Evolutionary conservation across 2,888 invertebrate genomes (phyloP).

Genomic region (Epistrophe eligans): DNA sequence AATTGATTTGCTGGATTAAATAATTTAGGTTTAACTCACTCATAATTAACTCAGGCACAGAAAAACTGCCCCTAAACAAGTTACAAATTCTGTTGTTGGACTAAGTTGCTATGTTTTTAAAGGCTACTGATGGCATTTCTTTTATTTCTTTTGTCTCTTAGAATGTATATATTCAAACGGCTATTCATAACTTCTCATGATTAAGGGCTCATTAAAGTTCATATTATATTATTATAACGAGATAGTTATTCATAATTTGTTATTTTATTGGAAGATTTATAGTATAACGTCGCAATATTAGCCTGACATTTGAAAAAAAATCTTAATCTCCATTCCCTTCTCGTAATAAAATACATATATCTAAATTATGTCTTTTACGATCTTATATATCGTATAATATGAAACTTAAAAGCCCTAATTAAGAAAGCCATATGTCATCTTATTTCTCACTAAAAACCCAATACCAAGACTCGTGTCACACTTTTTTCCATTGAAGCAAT

Average conservation of each 20-base stretch:
- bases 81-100: too few relatives aligned
- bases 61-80: too few relatives aligned
- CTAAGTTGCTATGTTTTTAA: too few relatives aligned
- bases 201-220: neutral
- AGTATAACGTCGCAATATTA: neutral
- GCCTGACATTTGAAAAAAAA: neutral
- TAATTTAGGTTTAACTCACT: too few relatives aligned
- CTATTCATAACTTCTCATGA: too few relatives aligned
- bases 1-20: too few relatives aligned
- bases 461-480: constrained; percentile 31
- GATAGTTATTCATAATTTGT: neutral
- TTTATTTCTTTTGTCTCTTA: too few relatives aligned
- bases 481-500: constrained; percentile 47
- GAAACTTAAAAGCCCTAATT: constrained; percentile 26
- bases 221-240: neutral
- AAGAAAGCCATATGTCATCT: constrained; percentile 53
- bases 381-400: neutral
- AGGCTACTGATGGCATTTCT: too few relatives aligned
- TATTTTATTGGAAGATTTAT: neutral
- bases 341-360: neutral
- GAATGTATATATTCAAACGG: too few relatives aligned
- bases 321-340: too few relatives aligned
- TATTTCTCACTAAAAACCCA: constrained; percentile 34
- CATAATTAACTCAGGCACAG: too few relatives aligned
- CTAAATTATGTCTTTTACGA: constrained; percentile 6